Base-by-base conservation (phyloP, 2,113 vertebrate species). In the Tachysurus vachellii region DNA sequence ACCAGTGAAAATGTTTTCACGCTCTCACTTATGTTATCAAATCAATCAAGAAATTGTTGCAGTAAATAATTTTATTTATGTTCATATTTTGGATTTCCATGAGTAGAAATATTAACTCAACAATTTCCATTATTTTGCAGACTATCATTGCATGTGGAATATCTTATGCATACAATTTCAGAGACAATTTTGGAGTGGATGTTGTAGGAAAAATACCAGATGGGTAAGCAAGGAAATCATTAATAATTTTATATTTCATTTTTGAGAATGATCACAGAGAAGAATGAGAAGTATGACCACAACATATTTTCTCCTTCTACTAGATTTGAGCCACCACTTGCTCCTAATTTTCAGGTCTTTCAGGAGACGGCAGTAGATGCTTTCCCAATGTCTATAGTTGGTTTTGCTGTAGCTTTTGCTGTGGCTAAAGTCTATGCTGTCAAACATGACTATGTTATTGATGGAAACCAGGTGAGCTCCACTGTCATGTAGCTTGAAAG, bases 361-460 rank as follows among this genome's bases (percentile, higher is more conserved):
- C 92, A 95, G 90, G 89, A 93, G 0, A 95, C 95, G 1, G 89
- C 96, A 0, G 93, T 95, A 0, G 97, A 99, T 0, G 91, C 95
- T 5, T 95, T 99, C 81, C 94, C 97, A 19, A 96, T 99, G 0
- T 97, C 96, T 0, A 95, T 99, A 0, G 98, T 99, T 54, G 98
- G 95, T 14, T 99, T 99, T 87, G 96, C 96, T 0, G 96, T 99
- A 36, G 97, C 96, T 14, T 99, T 96, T 91, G 98, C 98, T 0
- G 97, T 99, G 56, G 97, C 97, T 56, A 99, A 98, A 21, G 96
- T 99, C 59, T 99, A 98, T 86, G 95, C 98, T 31, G 92, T 97
- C 80, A 99, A 99, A 90, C 95, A 99, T 0, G 98, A 99, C 90
- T 99, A 99, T 87, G 87, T 94, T 0, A 91, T 99, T 23, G 95